phyloP scores from a whole-genome alignment of 2,888 invertebrate species.

The Philereme transversata region DNA sequence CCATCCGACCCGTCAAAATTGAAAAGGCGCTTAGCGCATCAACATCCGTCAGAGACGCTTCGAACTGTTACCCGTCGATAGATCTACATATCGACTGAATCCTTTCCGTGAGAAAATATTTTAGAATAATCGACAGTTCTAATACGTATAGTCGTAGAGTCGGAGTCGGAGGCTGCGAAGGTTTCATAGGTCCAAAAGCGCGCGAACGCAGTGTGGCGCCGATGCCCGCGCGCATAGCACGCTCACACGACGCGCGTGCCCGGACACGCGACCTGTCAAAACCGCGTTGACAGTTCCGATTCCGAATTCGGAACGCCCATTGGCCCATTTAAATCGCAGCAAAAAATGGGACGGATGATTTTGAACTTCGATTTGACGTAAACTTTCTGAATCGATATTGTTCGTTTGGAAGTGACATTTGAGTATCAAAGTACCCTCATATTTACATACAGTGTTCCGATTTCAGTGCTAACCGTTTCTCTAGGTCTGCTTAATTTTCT shows the following conservation, averaged over 20 bases:
- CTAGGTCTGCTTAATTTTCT: slow-evolving; percentile 71
- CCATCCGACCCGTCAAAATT: slow-evolving; percentile 64
- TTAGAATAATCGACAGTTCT: slow-evolving; percentile 64
- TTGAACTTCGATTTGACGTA: slow-evolving; percentile 57
- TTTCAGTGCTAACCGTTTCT: slow-evolving; percentile 74
- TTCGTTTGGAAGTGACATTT: slow-evolving; percentile 36
- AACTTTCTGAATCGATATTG: slow-evolving; percentile 36
- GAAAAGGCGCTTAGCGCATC: slow-evolving; percentile 65
- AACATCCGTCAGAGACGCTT: slow-evolving; percentile 68
- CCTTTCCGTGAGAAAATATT: slow-evolving; percentile 78
- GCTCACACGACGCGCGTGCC: slow-evolving; percentile 72
- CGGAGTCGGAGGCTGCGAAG: slow-evolving; percentile 67
- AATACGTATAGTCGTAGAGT: slow-evolving; percentile 49
- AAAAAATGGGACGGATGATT: slow-evolving; percentile 66
- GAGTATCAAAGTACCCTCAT: slow-evolving; percentile 38
- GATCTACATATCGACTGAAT: slow-evolving; percentile 63
- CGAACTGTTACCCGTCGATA: slow-evolving; percentile 61
- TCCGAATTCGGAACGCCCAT: slow-evolving; percentile 55
- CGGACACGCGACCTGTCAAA: slow-evolving; percentile 65
- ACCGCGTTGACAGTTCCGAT: slow-evolving; percentile 64
- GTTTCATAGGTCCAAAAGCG: slow-evolving; percentile 79
- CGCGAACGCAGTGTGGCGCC: slow-evolving; percentile 82
- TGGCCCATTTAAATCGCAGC: slow-evolving; percentile 23
- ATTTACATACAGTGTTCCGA: slow-evolving; percentile 62
- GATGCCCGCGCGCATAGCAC: slow-evolving; percentile 79